phyloP scores from a whole-genome alignment of 1,140 invertebrate species.

The Drosophila pseudoananassae region DNA sequence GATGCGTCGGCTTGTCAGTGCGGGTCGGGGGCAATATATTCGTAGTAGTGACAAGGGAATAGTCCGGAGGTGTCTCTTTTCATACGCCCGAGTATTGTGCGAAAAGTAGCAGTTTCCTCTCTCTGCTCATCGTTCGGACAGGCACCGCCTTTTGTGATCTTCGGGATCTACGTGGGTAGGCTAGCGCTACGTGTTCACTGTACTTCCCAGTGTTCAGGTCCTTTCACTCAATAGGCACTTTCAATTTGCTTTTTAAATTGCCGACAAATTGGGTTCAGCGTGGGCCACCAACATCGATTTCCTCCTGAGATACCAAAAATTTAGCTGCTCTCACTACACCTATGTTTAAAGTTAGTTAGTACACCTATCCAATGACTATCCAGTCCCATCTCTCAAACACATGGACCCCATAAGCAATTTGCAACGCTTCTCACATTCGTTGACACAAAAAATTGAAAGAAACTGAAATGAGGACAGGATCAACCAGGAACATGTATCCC shows the following conservation, averaged over 20 bases:
- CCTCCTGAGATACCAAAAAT: neutral
- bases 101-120: slow-evolving; percentile 75
- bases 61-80: slow-evolving; percentile 77
- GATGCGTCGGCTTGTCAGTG: slow-evolving; percentile 64
- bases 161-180: slow-evolving; percentile 56
- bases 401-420: slow-evolving; percentile 28
- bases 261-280: slow-evolving; percentile 59
- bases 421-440: slow-evolving; percentile 41
- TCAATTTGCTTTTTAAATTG: slow-evolving; percentile 65
- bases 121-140: slow-evolving; percentile 9
- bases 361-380: neutral
- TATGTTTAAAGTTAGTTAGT: slow-evolving; percentile 15
- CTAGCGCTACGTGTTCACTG: slow-evolving; percentile 38
- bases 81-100: slow-evolving; percentile 68
- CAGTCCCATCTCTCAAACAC: slow-evolving; percentile 7
- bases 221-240: slow-evolving; percentile 47
- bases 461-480: slow-evolving; percentile 19
- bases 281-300: slow-evolving; percentile 50
- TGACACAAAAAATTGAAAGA: slow-evolving; percentile 28
- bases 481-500: slow-evolving; percentile 39
- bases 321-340: slow-evolving; percentile 9
- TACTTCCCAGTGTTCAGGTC: slow-evolving; percentile 21
- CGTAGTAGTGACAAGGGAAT: slow-evolving; percentile 73
- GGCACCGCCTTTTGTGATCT: slow-evolving; percentile 52
- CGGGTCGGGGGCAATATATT: slow-evolving; percentile 15